phyloP scores from a whole-genome alignment of 2,113 vertebrate species.

The Pseudorasbora parva region DNA sequence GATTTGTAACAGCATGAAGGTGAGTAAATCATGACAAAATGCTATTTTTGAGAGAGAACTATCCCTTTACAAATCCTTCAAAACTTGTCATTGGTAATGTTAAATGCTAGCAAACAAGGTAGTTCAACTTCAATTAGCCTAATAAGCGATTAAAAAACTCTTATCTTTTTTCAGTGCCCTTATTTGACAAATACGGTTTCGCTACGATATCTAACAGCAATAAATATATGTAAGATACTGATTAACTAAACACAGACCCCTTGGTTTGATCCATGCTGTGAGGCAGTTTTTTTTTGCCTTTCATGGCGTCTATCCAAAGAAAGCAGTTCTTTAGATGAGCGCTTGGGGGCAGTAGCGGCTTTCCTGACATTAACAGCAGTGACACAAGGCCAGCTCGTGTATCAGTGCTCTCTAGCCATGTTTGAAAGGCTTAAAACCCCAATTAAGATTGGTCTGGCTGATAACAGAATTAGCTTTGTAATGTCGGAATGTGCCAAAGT shows the following conservation, averaged over 20 bases:
- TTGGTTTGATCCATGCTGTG: not conserved
- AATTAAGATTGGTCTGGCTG: slow-evolving; percentile 75
- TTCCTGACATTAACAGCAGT: not conserved
- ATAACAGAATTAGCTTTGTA: slow-evolving; percentile 75
- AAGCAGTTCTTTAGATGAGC: slow-evolving; percentile 47
- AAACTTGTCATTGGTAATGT: no score
- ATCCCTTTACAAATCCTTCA: not conserved
- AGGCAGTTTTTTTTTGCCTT: not conserved
- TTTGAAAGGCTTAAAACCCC: slow-evolving; percentile 59
- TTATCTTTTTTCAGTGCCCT: no score
- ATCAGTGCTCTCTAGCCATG: slow-evolving; percentile 55
- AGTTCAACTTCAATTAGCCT: no score
- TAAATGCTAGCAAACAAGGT: no score
- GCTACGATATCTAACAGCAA: not conserved
- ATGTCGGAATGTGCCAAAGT: slow-evolving; percentile 62
- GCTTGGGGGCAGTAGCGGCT: slow-evolving; percentile 72
- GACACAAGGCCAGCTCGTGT: not conserved
- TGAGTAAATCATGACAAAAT: not conserved
- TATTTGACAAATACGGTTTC: not conserved
- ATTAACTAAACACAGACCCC: not conserved
- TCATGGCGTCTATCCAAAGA: not conserved
- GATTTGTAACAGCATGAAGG: not conserved
- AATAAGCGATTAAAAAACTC: no score
- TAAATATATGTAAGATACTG: not conserved
- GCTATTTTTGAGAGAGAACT: not conserved